Conservation (phyloP, 2,797 vertebrate genomes). For the Masticophis lateralis region DNA sequence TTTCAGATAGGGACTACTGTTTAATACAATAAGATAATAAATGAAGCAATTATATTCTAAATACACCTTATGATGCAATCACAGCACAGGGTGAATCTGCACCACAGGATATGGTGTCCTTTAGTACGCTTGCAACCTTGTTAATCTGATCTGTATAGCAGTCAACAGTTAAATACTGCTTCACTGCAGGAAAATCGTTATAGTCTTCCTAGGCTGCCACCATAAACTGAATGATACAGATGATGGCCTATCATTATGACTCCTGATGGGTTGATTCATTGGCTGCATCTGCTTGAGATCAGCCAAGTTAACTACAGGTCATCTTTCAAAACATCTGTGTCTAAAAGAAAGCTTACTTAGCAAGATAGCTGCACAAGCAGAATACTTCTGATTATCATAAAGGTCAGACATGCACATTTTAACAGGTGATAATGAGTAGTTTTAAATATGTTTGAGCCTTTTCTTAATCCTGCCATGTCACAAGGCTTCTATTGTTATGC, state of each 20-base stretch:
- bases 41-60: slow-evolving; percentile 74
- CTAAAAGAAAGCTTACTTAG: slow-evolving; percentile 75
- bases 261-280: slow-evolving; percentile 68
- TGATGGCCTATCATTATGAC: slow-evolving; percentile 68
- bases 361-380: slow-evolving; percentile 58
- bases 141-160: slow-evolving; percentile 67
- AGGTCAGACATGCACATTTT: slow-evolving; percentile 79
- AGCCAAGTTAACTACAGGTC: slow-evolving; percentile 72
- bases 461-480: slow-evolving; percentile 78
- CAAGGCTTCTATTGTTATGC: slow-evolving; percentile 78
- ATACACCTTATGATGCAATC: slow-evolving; percentile 68
- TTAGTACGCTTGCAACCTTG: slow-evolving; percentile 66
- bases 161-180: slow-evolving; percentile 65
- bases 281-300: slow-evolving; percentile 63
- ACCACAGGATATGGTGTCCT: slow-evolving; percentile 61
- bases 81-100: slow-evolving; percentile 61
- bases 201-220: slow-evolving; percentile 63
- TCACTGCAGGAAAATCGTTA: slow-evolving; percentile 50
- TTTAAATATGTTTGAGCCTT: slow-evolving; percentile 79
- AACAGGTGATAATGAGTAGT: slow-evolving; percentile 78
- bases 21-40: slow-evolving; percentile 74
- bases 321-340: slow-evolving; percentile 66
- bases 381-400: slow-evolving; percentile 76
- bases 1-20: slow-evolving; percentile 62
- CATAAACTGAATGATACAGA: slow-evolving; percentile 69